Conservation (phyloP, 2,797 vertebrate species). For the Tympanoctomys barrerae region DNA sequence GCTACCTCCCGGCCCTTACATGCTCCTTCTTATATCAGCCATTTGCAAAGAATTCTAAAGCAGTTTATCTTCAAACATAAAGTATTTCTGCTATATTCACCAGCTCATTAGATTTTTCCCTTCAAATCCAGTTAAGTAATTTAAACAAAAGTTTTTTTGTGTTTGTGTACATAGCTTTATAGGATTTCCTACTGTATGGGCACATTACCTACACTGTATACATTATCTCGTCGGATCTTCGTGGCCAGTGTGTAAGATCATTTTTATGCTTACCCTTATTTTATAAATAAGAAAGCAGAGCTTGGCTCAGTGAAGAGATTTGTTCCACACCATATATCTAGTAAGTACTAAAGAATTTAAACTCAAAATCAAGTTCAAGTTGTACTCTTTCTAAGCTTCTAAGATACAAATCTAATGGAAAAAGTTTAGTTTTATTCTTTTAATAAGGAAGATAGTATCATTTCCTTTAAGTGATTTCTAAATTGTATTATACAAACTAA, state of each 20-base stretch:
- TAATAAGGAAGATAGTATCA: slow-evolving; percentile 27
- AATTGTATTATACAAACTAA: slow-evolving; percentile 67
- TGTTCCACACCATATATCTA: slow-evolving; percentile 7
- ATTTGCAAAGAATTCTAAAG: slow-evolving; percentile 39
- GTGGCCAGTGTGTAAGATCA: slow-evolving; percentile 5
- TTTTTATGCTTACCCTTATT: background rate
- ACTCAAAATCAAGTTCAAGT: slow-evolving; percentile 51
- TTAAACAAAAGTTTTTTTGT: background rate
- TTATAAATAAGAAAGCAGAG: slow-evolving; percentile 54
- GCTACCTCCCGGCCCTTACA: too few species aligned
- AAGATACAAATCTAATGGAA: slow-evolving; percentile 33
- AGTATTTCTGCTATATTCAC: slow-evolving; percentile 48
- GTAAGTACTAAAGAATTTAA: slow-evolving; percentile 44
- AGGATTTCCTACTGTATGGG: slow-evolving; percentile 11
- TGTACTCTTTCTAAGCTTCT: slow-evolving; percentile 58
- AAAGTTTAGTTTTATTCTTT: slow-evolving; percentile 53
- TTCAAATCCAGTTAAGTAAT: slow-evolving; percentile 29
- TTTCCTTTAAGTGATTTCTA: slow-evolving; percentile 54
- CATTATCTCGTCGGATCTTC: background rate
- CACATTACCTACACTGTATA: background rate
- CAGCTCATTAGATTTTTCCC: slow-evolving; percentile 10
- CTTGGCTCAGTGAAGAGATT: background rate
- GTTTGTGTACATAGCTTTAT: background rate
- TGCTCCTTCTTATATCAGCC: background rate
- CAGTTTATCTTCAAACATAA: slow-evolving; percentile 18